A percentile compares a stretch with the other conserved stretches of the same genome.
These are phyloP conservation scores for Cheirogaleus medius DNA, from an alignment of 2,113 vertebrate genomes.

Conservation along the genomic window DNA sequence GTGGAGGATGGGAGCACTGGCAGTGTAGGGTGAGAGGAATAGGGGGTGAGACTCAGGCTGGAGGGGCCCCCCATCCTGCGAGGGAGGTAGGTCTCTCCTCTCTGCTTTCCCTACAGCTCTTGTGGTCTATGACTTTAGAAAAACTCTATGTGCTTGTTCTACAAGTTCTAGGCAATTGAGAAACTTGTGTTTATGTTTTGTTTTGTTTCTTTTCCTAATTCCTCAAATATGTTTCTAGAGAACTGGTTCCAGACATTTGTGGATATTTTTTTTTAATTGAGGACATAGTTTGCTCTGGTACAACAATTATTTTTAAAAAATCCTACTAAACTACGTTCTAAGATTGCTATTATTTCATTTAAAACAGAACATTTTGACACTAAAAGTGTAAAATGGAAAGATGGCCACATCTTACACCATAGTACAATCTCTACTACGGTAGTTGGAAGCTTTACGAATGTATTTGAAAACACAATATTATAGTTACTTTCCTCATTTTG, in stretches of 20 bases:
- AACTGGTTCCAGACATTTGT: slow-evolving; percentile 7
- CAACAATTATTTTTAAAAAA: not conserved
- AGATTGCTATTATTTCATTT: not conserved
- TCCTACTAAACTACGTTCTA: not conserved
- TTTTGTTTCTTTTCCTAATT: slow-evolving; percentile 29
- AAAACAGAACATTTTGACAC: not conserved
- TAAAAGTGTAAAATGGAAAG: not conserved
- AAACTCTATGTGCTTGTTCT: not conserved
- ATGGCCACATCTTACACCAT: not conserved
- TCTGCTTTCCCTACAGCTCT: not conserved
- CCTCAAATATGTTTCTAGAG: slow-evolving; percentile 22
- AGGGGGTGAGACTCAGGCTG: too few relatives aligned
- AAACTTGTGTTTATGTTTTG: not conserved
- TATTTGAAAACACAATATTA: not conserved
- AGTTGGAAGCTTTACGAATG: not conserved
- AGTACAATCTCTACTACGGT: too few relatives aligned
- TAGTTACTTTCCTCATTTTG: not conserved
- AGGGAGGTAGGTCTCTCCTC: not conserved
- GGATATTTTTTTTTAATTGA: not conserved
- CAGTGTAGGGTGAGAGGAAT: not conserved
- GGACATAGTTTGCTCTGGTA: not conserved
- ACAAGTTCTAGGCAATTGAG: not conserved
- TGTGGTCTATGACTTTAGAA: not conserved
- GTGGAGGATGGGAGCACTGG: not conserved
- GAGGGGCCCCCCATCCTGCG: not conserved